Evolutionary conservation across 1,140 invertebrate genomes (phyloP), one percentile per base, ranked within the genome.

Genomic region (Ladona fulva): DNA sequence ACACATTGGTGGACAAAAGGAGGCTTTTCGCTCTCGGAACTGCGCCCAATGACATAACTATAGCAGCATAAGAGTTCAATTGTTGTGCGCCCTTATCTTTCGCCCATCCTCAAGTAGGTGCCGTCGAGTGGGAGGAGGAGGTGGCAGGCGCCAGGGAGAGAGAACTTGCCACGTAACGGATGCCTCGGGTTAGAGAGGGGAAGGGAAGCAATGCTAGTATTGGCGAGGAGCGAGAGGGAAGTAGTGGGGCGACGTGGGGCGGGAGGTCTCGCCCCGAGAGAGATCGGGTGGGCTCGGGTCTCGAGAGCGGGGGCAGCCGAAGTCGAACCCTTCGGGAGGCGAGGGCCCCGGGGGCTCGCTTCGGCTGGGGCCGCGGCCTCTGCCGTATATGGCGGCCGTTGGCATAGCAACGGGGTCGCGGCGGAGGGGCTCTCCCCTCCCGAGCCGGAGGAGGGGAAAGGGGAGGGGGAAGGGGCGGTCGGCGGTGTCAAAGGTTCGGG

Each of bases 311-410:
- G 52, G 52, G 52, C 52, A 66, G 16, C 52, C 52, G 52, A 66
- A 66, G 16, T 16, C n/a, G 52, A 66, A 5, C 3, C 3, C 52
- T 12, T 12, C 52, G 52, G 52, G 44, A 52, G 44, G 44, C 10
- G 44, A 52, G 44, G 44, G 44, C 44, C 44, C 19, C 44, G 10
- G 44, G 44, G 10, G 44, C 19, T 10, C 19, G 44, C 19, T 52
- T 19, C 19, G 44, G n/a, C n/a, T n/a, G 44, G 52, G 52, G 52
- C 52, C 52, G 52, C 52, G 52, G 52, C 52, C 52, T 66, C 52
- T 66, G 52, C 52, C 52, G 52, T 66, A 66, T 66, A 66, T 66
- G 52, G 52, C 52, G 52, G 52, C 52, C 52, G 52, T 19, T 66
- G 52, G 16, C n/a, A 66, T 66, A 22, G 52, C 52, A 66, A 66